Evolutionary conservation across 1,140 invertebrate genomes (phyloP).

Genomic region (Drosophila erecta): DNA sequence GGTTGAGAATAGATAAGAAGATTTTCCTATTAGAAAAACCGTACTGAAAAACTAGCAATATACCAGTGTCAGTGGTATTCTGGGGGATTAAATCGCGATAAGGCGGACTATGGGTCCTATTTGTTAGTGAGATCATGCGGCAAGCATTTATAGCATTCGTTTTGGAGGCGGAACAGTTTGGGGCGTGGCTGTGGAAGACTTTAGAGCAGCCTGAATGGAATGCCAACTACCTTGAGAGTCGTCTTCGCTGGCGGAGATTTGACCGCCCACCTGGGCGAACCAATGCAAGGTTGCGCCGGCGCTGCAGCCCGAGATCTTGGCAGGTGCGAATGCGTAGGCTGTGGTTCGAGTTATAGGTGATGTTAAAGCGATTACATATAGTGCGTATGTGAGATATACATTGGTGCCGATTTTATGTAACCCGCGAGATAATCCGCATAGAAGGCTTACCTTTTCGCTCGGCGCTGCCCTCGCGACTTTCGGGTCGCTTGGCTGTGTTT

Average conservation of each 20-base stretch:
- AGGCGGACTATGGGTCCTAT: constrained; percentile 15
- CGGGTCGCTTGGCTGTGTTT: constrained; percentile 79
- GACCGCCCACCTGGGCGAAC: constrained; percentile 68
- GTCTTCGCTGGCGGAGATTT: constrained; percentile 41
- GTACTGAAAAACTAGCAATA: constrained; percentile 8
- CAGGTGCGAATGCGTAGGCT: constrained; percentile 54
- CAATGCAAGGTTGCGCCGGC: constrained; percentile 53
- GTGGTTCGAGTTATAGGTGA: constrained; percentile 14
- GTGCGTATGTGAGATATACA: constrained; percentile 9
- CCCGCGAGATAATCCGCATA: constrained; percentile 35
- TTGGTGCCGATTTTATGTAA: constrained; percentile 61
- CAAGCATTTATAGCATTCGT: constrained; percentile 23
- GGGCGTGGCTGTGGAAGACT: constrained; percentile 14
- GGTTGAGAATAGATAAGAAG: not conserved
- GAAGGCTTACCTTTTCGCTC: constrained; percentile 79
- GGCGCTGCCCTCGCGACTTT: constrained; percentile 82
- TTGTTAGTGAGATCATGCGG: constrained; percentile 59
- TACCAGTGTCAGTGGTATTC: constrained; percentile 15
- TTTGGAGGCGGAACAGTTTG: not conserved
- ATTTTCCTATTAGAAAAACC: not conserved
- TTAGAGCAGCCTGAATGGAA: constrained; percentile 18
- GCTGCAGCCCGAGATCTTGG: constrained; percentile 26
- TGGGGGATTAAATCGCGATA: constrained; percentile 26
- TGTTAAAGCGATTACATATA: constrained; percentile 16
- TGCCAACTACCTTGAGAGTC: constrained; percentile 71